These are phyloP conservation scores for Pseudorhombus dupliciocellatus DNA, from an alignment of 2,113 vertebrate genomes.

Conservation along the genomic window DNA sequence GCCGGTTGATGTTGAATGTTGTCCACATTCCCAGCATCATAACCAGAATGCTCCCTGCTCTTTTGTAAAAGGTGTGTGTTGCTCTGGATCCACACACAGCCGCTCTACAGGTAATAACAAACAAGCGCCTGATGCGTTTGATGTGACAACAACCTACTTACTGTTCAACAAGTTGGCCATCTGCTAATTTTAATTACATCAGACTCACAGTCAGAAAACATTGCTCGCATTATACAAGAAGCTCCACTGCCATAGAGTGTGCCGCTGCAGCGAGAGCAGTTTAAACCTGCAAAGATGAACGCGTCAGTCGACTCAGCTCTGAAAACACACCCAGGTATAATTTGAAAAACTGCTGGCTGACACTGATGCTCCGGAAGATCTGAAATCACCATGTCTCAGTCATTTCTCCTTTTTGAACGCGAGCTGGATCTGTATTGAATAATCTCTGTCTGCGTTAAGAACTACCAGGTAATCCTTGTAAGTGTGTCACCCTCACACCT, in stretches of 20 bases:
- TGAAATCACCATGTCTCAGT: constrained; percentile 1
- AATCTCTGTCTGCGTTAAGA: constrained; percentile 5
- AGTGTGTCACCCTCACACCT: constrained; percentile 11
- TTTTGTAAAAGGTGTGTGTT: not conserved
- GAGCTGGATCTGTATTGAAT: constrained; percentile 24
- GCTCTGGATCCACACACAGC: not conserved
- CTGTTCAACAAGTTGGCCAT: not conserved
- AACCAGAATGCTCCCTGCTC: not conserved
- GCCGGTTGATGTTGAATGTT: not conserved
- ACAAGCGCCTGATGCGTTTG: not conserved
- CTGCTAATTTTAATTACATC: constrained; percentile 25
- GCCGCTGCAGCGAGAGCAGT: not conserved
- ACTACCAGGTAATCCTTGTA: constrained; percentile 25
- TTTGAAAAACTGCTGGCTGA: constrained; percentile 10
- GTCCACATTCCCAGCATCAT: not conserved
- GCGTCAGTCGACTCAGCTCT: not conserved
- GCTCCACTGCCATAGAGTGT: not conserved
- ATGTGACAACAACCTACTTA: not conserved
- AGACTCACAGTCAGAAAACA: constrained; percentile 8
- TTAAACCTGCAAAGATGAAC: constrained; percentile 19
- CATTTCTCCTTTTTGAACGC: constrained; percentile 23
- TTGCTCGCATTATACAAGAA: not conserved
- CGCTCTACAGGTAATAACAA: not conserved
- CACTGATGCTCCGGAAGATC: constrained; percentile 7
- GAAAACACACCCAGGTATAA: constrained; percentile 10